Evolutionary conservation across 2,888 invertebrate genomes (phyloP).

Genomic region (Epistrophella euchroma): DNA sequence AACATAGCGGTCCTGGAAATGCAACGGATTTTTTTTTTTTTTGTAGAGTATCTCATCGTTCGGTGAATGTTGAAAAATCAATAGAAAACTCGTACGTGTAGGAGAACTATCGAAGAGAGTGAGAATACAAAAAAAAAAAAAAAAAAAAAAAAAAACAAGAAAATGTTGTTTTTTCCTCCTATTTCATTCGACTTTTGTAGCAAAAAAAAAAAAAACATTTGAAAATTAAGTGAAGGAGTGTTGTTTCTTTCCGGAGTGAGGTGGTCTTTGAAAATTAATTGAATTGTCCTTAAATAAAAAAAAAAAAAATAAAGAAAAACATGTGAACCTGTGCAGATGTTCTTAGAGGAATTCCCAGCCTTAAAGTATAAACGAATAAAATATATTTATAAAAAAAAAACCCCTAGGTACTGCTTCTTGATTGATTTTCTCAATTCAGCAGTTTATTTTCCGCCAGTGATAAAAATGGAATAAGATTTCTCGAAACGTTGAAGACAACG

Average conservation of each 20-base stretch:
- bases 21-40: slow-evolving; percentile 4
- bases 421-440: slow-evolving; percentile 52
- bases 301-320: not conserved
- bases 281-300: slow-evolving; percentile 52
- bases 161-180: slow-evolving; percentile 38
- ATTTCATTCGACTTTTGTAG: slow-evolving; percentile 56
- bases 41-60: slow-evolving; percentile 10
- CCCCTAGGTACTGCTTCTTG: slow-evolving; percentile 36
- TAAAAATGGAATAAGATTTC: slow-evolving; percentile 19
- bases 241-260: not conserved
- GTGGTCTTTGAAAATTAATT: slow-evolving; percentile 40
- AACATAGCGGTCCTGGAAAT: not conserved
- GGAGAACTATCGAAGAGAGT: slow-evolving; percentile 31
- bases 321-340: slow-evolving; percentile 43
- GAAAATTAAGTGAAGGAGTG: slow-evolving; percentile 55
- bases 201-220: slow-evolving; percentile 28
- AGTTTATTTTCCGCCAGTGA: slow-evolving; percentile 6
- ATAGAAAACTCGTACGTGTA: slow-evolving; percentile 51
- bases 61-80: slow-evolving; percentile 67
- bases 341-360: not conserved
- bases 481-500: slow-evolving; percentile 13
- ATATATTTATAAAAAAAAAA: slow-evolving; percentile 8
- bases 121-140: slow-evolving; percentile 9
- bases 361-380: not conserved
- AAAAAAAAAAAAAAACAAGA: slow-evolving; percentile 17